These are phyloP conservation scores for Heliothis virescens DNA, from an alignment of 1,140 invertebrate genomes.

Conservation along the genomic window DNA sequence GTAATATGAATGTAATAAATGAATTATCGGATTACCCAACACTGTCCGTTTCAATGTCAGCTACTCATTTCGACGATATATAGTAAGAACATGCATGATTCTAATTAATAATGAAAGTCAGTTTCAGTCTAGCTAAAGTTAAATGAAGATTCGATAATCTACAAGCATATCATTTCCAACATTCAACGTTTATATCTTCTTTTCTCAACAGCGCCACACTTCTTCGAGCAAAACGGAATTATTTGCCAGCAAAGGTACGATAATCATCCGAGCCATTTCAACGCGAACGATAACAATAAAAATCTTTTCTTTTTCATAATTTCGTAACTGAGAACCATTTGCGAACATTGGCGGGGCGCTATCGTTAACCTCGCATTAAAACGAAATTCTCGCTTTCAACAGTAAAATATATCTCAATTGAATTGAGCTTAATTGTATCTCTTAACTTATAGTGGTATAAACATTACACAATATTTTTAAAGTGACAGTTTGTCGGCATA, in stretches of 20 bases:
- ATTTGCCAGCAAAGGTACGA: conserved; percentile 25
- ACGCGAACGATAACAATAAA: conserved; percentile 28
- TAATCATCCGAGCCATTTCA: conserved; percentile 7
- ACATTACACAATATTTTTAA: conserved; percentile 17
- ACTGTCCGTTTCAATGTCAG: no score
- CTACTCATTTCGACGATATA: no score
- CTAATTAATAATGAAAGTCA: no score
- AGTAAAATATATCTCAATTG: conserved; percentile 25
- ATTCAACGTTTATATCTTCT: no score
- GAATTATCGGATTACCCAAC: no score
- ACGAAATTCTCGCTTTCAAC: conserved; percentile 20
- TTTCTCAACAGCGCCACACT: background rate
- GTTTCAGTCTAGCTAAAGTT: no score
- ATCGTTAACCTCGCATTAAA: conserved; percentile 40
- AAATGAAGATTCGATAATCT: no score
- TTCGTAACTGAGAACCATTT: conserved; percentile 13
- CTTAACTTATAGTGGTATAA: background rate
- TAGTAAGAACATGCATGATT: no score
- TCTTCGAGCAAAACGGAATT: background rate
- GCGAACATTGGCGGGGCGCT: conserved; percentile 22
- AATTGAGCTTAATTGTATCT: conserved; percentile 32
- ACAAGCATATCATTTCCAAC: no score
- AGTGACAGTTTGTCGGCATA: no score
- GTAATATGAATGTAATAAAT: no score
- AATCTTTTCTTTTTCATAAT: conserved; percentile 32